phyloP scores from a whole-genome alignment of 2,888 invertebrate species.

The Napeogenes sylphis region DNA sequence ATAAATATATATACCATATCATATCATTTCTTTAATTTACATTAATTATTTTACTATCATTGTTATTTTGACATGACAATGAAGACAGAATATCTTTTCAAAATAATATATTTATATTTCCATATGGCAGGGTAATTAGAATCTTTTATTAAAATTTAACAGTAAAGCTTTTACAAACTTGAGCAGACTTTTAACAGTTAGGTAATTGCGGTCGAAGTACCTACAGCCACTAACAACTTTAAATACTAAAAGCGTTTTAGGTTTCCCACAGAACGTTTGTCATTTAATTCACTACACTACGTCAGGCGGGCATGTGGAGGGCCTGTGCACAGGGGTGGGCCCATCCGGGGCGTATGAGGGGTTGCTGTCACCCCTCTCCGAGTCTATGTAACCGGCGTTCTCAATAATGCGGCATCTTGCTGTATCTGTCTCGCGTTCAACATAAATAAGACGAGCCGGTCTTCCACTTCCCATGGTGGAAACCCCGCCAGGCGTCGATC shows the following conservation, averaged over 20 bases:
- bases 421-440: slow-evolving; percentile 56
- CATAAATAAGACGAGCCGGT: slow-evolving; percentile 64
- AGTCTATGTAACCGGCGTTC: slow-evolving; percentile 69
- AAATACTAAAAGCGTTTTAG: slow-evolving; percentile 74
- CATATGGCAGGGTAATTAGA: slow-evolving; percentile 68
- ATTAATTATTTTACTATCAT: slow-evolving; percentile 63
- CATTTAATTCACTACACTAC: slow-evolving; percentile 57
- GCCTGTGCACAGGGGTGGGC: slow-evolving; percentile 65
- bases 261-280: slow-evolving; percentile 70
- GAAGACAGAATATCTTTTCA: slow-evolving; percentile 57
- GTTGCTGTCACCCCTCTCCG: slow-evolving; percentile 63
- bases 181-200: slow-evolving; percentile 70
- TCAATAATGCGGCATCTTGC: slow-evolving; percentile 71
- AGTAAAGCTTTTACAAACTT: slow-evolving; percentile 75
- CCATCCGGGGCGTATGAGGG: slow-evolving; percentile 71
- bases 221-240: slow-evolving; percentile 68
- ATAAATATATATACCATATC: slow-evolving; percentile 15
- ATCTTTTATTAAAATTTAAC: slow-evolving; percentile 70
- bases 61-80: slow-evolving; percentile 56
- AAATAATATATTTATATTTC: slow-evolving; percentile 46
- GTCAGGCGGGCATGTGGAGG: slow-evolving; percentile 44
- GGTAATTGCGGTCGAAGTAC: slow-evolving; percentile 68
- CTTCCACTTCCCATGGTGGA: slow-evolving; percentile 61
- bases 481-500: slow-evolving; percentile 55
- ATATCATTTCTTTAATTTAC: slow-evolving; percentile 53